A percentile compares a stretch with the other conserved stretches of the same genome.
phyloP scores from a whole-genome alignment of 2,888 invertebrate species.

The Desoria tigrina region DNA sequence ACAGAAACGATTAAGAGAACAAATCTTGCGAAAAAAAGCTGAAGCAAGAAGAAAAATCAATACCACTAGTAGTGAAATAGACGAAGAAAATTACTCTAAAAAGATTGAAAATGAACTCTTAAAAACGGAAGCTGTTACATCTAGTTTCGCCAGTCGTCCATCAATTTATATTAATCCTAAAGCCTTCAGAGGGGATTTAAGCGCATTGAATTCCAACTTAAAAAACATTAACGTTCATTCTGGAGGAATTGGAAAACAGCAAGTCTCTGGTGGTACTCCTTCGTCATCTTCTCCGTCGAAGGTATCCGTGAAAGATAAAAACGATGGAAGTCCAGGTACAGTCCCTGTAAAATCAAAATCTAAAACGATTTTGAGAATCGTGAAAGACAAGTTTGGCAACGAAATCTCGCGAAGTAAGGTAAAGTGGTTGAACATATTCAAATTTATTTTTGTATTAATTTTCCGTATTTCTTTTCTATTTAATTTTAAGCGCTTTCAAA shows the following conservation, averaged over 20 bases:
- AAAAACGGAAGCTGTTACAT: background rate
- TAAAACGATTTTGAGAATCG: constrained; percentile 50
- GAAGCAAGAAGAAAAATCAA: constrained; percentile 58
- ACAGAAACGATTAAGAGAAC: constrained; percentile 59
- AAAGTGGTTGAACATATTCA: constrained; percentile 31
- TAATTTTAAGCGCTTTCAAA: too few species aligned
- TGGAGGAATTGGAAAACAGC: background rate
- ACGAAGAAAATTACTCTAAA: background rate
- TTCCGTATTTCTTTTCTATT: too few species aligned
- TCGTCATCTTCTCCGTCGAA: background rate
- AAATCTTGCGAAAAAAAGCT: constrained; percentile 59
- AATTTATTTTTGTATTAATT: background rate
- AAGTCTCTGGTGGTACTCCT: background rate
- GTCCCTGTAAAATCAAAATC: constrained; percentile 26
- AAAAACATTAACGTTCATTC: constrained; percentile 32
- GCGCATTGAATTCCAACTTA: constrained; percentile 33
- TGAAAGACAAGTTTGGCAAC: constrained; percentile 52
- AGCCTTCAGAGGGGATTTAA: constrained; percentile 42
- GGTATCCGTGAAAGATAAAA: constrained; percentile 22
- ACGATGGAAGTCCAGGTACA: background rate
- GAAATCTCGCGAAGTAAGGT: constrained; percentile 52
- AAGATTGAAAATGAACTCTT: background rate
- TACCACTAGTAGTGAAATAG: constrained; percentile 22
- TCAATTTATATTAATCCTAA: constrained; percentile 44
- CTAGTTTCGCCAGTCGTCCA: constrained; percentile 16